Conservation (phyloP, 2,797 vertebrate species). For the Peromyscus nudipes region DNA sequence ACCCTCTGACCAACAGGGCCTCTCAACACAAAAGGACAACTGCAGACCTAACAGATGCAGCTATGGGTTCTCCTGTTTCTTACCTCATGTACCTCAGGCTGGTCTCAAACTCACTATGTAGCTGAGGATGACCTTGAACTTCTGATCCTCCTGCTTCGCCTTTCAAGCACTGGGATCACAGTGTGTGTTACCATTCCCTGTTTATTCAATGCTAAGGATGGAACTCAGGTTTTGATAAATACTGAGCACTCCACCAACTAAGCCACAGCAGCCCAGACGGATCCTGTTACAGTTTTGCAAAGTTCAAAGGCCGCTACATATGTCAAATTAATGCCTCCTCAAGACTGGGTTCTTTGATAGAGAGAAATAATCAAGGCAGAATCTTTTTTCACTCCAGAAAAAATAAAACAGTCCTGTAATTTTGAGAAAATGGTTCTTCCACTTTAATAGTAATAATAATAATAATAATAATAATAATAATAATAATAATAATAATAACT, state of each 20-base stretch:
- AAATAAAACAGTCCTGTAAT: conserved; percentile 36
- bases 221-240: not conserved
- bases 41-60: conserved; percentile 34
- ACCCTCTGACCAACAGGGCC: not conserved
- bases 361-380: conserved; percentile 29
- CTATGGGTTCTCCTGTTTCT: conserved; percentile 32
- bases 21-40: conserved; percentile 10
- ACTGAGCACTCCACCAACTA: not conserved
- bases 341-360: conserved; percentile 43
- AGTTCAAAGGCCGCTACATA: conserved; percentile 54
- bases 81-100: not conserved
- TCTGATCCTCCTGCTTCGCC: not conserved
- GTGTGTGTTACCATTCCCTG: not conserved
- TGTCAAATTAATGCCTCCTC: conserved; percentile 51
- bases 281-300: conserved; percentile 61
- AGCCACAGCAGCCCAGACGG: not conserved
- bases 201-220: no score
- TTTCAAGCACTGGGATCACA: not conserved
- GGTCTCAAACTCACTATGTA: not conserved
- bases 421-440: conserved; percentile 64
- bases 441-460: not conserved
- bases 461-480: conserved; percentile 35
- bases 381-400: not conserved
- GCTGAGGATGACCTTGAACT: not conserved
- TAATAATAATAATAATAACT: not conserved